Conservation (phyloP, 2,113 vertebrate genomes). For the Edolisoma coerulescens region DNA sequence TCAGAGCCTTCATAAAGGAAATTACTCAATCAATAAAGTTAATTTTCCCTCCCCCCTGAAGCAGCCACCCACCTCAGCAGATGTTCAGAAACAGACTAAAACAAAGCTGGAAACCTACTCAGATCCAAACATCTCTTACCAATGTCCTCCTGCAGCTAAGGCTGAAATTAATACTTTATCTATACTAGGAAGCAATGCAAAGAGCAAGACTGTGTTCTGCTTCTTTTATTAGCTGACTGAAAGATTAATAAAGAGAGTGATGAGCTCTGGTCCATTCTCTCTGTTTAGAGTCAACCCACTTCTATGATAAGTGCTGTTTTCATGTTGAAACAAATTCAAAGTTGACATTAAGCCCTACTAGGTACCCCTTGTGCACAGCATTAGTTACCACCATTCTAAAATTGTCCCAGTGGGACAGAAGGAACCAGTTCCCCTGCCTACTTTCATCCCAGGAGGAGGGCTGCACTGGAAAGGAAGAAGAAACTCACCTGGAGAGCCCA, state of each 20-base stretch:
- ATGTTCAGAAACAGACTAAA: conserved; percentile 24
- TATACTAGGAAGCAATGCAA: neutral
- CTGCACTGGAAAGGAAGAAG: neutral
- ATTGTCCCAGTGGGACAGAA: neutral
- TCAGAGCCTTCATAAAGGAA: conserved; percentile 45
- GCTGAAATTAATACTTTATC: neutral
- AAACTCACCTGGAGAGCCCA: neutral
- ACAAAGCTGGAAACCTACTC: conserved; percentile 5
- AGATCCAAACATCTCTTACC: neutral
- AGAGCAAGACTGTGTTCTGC: neutral
- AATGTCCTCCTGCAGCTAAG: neutral
- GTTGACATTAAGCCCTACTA: neutral
- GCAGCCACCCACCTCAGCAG: conserved; percentile 46
- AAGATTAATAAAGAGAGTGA: neutral
- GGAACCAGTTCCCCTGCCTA: neutral
- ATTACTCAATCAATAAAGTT: conserved; percentile 56
- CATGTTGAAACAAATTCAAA: neutral
- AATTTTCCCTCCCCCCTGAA: conserved; percentile 6
- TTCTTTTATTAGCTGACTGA: neutral
- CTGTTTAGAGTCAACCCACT: neutral
- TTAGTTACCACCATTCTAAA: neutral
- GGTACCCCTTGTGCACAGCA: neutral
- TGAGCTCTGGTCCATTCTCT: neutral
- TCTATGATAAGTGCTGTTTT: neutral
- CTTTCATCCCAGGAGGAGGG: neutral